Evolutionary conservation across 1,140 invertebrate species (phyloP).

Genomic region (Dreissena rostriformis): DNA sequence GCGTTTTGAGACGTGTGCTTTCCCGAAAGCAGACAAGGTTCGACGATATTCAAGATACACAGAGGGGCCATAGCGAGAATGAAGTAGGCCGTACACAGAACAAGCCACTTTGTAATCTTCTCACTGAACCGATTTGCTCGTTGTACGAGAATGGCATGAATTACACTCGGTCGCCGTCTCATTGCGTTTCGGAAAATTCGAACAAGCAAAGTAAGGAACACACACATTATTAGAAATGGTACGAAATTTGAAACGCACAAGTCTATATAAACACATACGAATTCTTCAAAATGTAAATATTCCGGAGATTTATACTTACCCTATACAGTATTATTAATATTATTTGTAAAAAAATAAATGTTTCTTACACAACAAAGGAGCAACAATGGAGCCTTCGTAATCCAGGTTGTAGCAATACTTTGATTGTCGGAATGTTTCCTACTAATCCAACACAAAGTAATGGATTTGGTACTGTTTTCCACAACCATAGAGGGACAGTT

Average conservation of each 20-base stretch:
- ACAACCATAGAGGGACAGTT: slow-evolving; percentile 37
- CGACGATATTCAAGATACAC: slow-evolving; percentile 67
- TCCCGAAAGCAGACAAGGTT: slow-evolving; percentile 43
- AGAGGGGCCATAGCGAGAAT: slow-evolving; percentile 67
- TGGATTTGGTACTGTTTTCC: slow-evolving; percentile 54
- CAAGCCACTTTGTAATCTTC: slow-evolving; percentile 64
- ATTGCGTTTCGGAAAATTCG: slow-evolving; percentile 24
- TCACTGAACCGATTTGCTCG: slow-evolving; percentile 33
- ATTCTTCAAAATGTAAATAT: slow-evolving; percentile 62
- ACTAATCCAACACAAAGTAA: slow-evolving; percentile 57
- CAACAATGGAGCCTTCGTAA: slow-evolving; percentile 53
- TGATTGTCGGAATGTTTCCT: slow-evolving; percentile 60
- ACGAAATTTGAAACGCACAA: slow-evolving; percentile 55
- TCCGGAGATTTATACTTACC: slow-evolving; percentile 18
- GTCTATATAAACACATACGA: slow-evolving; percentile 65
- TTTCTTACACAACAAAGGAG: slow-evolving; percentile 55
- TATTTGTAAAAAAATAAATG: slow-evolving; percentile 69
- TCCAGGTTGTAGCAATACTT: slow-evolving; percentile 43
- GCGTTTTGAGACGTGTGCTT: slow-evolving; percentile 7
- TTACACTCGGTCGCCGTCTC: slow-evolving; percentile 19
- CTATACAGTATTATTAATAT: slow-evolving; percentile 29
- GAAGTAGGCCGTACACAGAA: slow-evolving; percentile 67
- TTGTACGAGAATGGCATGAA: slow-evolving; percentile 13
- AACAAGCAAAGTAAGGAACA: slow-evolving; percentile 61
- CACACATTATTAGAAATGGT: slow-evolving; percentile 63